phyloP scores from a whole-genome alignment of 2,113 vertebrate genomes.

The Gnathonemus longibarbis region DNA sequence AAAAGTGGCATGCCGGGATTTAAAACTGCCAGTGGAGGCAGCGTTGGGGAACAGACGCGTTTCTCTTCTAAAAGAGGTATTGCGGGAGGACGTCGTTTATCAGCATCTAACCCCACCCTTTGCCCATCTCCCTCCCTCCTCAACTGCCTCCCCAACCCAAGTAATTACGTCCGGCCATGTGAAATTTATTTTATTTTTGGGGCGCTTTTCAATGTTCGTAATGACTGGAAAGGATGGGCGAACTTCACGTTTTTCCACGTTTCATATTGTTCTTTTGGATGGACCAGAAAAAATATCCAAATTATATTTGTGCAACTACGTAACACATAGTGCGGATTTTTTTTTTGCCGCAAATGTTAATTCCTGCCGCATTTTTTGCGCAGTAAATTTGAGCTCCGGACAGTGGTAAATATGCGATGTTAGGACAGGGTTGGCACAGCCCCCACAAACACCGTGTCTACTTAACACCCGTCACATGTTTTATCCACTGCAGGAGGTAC shows the following conservation, averaged over 20 bases:
- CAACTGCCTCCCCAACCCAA: background rate
- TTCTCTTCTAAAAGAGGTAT: constrained; percentile 50
- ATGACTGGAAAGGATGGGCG: background rate
- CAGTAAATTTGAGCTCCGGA: background rate
- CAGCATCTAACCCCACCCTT: background rate
- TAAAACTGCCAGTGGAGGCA: constrained; percentile 34
- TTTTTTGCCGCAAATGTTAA: background rate
- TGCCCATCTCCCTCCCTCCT: background rate
- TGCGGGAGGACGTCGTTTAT: background rate
- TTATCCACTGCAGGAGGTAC: background rate
- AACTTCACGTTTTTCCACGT: background rate
- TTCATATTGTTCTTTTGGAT: background rate
- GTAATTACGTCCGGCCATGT: constrained; percentile 5
- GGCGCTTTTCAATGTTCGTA: background rate
- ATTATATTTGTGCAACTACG: background rate
- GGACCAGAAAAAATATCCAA: background rate
- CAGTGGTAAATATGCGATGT: background rate
- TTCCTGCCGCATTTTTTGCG: background rate
- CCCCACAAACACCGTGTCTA: background rate
- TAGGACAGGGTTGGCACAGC: background rate
- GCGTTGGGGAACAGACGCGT: constrained; percentile 44
- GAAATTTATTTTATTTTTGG: constrained; percentile 3
- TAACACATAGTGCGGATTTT: background rate
- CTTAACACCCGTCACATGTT: background rate
- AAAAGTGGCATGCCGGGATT: constrained; percentile 49